Percentiles rank a stretch among this genome's conserved stretches.
Evolutionary conservation across 2,797 vertebrate genomes (phyloP).

Genomic region (Tympanoctomys barrerae): DNA sequence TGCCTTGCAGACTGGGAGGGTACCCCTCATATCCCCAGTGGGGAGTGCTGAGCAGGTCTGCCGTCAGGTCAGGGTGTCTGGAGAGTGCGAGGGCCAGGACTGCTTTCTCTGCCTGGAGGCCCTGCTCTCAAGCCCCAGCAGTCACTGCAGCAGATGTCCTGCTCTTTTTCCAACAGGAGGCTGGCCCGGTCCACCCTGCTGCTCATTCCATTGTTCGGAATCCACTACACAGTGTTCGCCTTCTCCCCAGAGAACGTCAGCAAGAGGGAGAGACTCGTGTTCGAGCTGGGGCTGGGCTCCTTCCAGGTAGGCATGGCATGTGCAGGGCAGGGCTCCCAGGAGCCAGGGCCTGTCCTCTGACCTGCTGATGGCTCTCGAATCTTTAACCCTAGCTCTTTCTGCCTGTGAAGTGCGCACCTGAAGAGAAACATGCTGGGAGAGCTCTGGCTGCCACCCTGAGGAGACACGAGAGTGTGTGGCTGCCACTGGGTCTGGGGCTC

Average conservation of each 20-base stretch:
- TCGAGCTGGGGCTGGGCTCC: slow-evolving; percentile 98
- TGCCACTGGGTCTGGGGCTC: background rate
- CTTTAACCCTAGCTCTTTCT: background rate
- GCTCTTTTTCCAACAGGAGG: slow-evolving; percentile 90
- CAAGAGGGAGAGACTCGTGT: slow-evolving; percentile 97
- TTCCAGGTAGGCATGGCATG: slow-evolving; percentile 92
- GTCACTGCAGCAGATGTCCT: background rate
- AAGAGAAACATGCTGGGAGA: background rate
- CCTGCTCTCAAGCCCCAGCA: background rate
- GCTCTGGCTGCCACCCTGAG: background rate
- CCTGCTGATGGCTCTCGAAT: background rate
- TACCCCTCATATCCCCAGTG: background rate
- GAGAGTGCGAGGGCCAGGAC: background rate
- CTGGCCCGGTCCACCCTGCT: slow-evolving; percentile 98
- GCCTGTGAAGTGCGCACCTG: background rate
- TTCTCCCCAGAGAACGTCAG: slow-evolving; percentile 99
- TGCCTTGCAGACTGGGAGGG: background rate
- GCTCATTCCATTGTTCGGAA: slow-evolving; percentile 98
- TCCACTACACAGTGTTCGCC: slow-evolving; percentile 99
- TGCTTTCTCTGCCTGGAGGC: background rate
- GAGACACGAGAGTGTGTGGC: background rate
- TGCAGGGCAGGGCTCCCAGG: background rate
- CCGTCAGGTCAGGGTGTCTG: background rate
- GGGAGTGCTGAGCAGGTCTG: background rate
- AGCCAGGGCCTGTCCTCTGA: background rate